Evolutionary conservation across 30 jellyfish, hydroid and myxozoan genomes (phyloP), one percentile per base, ranked within the genome.

Genomic region (Euphysa ruthae): DNA sequence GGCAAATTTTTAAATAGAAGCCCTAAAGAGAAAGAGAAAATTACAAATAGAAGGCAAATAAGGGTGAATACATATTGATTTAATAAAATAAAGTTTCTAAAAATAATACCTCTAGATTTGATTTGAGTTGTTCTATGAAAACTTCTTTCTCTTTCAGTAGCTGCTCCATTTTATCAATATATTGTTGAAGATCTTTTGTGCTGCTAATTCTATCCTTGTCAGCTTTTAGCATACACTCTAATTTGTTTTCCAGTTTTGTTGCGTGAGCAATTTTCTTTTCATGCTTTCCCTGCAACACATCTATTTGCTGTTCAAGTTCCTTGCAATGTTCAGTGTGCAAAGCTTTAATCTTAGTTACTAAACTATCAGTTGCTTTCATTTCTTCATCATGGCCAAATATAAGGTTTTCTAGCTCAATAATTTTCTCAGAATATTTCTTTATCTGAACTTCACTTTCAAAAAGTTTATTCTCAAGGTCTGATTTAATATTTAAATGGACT

Each of bases 251-350:
- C 31, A 76, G 42, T 6, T 75, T 76, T 6, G 78, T 58, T 6
- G 35, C 15, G 23, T 75, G 81, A 34, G 52, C 44, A 32, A 60
- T 43, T 55, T 78, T 71, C 35, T 21, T 55, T 26, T 84, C 91
- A 27, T 63, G 58, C 46, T 58, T 70, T 29, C 77, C 82, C 46
- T 76, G 93, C 23, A 75, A 69, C 75, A 63, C 57, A 18, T 70
- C 93, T 52, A 90, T 76, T 31, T 90, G 92, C 0, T 61, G 69
- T 50, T 76, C 82, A 8, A 90, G 79, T 61, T 90, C 95, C 6
- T 56, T 61, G 34, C 95, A 81, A 34, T 81, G 89, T 49, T 90
- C 94, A 14, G 81, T 84, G 57, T 81, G 83, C 55, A 85, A 33
- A 4, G 35, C 19, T 44, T 90, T 81, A 38, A 76, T 83, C 60